A percentile compares a stretch with the other conserved stretches of the same genome.
Evolutionary conservation across 2,888 invertebrate species (phyloP).

Genomic region (Megalurothrips usitatus): DNA sequence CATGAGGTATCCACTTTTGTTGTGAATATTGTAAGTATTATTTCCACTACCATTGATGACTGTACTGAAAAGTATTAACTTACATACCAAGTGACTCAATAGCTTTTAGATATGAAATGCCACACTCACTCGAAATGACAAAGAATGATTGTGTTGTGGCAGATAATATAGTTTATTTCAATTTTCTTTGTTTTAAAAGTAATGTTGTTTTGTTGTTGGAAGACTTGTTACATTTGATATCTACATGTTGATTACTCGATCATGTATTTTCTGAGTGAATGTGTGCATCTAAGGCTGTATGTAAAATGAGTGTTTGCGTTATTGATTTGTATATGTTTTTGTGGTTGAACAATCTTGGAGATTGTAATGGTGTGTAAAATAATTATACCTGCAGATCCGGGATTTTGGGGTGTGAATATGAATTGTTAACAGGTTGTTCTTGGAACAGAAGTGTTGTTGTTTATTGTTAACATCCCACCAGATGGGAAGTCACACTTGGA

Average conservation of each 20-base stretch:
- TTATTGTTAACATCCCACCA: slow-evolving; percentile 18
- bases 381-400: background rate
- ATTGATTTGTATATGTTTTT: background rate
- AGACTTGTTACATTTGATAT: slow-evolving; percentile 15
- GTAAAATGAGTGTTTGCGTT: background rate
- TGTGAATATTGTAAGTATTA: background rate
- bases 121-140: background rate
- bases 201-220: slow-evolving; percentile 3
- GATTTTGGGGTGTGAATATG: slow-evolving; percentile 11
- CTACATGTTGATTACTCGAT: background rate
- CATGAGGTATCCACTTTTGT: background rate
- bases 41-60: slow-evolving; percentile 4
- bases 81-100: background rate
- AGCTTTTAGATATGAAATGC: background rate
- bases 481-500: background rate
- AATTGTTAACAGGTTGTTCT: background rate
- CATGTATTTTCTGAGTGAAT: background rate
- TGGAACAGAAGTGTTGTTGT: slow-evolving; percentile 3
- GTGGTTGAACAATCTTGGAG: background rate
- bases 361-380: background rate
- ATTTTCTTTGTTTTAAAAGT: slow-evolving; percentile 1
- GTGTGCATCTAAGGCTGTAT: background rate
- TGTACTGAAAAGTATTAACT: background rate
- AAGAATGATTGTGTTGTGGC: background rate
- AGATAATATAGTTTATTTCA: background rate